phyloP scores from a whole-genome alignment of 2,113 vertebrate genomes.

The Ctenomys sociabilis region DNA sequence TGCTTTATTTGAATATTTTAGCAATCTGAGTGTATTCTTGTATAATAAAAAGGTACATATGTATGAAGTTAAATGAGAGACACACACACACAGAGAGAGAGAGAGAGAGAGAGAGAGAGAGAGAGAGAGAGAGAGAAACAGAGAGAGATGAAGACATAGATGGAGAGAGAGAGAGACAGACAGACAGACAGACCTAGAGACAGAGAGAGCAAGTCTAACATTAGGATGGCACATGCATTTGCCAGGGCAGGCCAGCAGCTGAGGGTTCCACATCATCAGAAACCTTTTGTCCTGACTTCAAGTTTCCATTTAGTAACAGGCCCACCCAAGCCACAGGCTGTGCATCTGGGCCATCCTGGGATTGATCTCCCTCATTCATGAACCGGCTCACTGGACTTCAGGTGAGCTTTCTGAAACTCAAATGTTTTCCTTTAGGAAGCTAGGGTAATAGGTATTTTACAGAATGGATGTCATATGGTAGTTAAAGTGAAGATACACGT shows the following conservation, averaged over 20 bases:
- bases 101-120: not conserved
- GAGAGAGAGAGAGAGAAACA: not conserved
- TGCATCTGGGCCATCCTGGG: not conserved
- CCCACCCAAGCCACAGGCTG: not conserved
- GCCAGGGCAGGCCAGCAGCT: not conserved
- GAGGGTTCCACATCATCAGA: not conserved
- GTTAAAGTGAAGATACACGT: not conserved
- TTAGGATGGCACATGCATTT: not conserved
- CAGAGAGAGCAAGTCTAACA: no score
- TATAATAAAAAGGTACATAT: not conserved
- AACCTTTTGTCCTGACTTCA: not conserved
- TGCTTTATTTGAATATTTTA: constrained; percentile 37
- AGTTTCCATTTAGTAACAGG: not conserved
- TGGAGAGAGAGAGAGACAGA: no score
- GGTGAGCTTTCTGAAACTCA: not conserved
- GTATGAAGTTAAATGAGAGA: not conserved
- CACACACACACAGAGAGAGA: not conserved
- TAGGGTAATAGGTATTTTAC: not conserved
- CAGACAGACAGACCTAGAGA: no score
- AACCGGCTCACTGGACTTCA: not conserved
- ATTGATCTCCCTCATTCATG: not conserved
- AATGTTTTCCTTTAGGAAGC: not conserved
- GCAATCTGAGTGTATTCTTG: constrained; percentile 1
- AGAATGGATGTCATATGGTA: not conserved
- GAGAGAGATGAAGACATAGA: no score